phyloP scores from a whole-genome alignment of 2,888 invertebrate genomes.

The Melanchra persicariae region DNA sequence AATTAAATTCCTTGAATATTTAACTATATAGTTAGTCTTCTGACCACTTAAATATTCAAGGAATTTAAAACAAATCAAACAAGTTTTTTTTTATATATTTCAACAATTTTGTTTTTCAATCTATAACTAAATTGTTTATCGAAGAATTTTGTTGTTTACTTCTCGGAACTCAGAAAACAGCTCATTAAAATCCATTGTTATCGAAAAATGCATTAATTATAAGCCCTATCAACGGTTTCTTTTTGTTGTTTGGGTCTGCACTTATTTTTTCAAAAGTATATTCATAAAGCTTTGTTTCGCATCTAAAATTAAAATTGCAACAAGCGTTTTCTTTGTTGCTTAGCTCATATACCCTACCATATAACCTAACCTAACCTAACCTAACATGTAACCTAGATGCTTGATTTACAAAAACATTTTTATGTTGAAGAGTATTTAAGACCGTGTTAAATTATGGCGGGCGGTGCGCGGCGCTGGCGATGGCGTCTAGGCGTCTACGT shows the following conservation, averaged over 20 bases:
- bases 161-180: background rate
- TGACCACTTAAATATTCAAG: too few species aligned
- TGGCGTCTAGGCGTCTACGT: too few species aligned
- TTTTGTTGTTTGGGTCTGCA: background rate
- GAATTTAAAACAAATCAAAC: background rate
- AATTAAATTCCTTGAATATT: too few species aligned
- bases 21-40: too few species aligned
- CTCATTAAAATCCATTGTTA: constrained; percentile 2
- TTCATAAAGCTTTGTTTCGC: background rate
- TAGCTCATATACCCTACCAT: background rate
- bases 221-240: background rate
- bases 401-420: background rate
- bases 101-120: background rate
- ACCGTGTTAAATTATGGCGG: background rate
- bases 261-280: background rate
- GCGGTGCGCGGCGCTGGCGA: background rate
- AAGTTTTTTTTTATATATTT: background rate
- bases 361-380: too few species aligned
- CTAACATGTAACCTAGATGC: background rate
- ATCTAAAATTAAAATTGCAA: background rate
- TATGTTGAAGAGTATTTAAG: background rate
- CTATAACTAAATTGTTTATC: background rate
- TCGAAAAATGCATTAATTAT: background rate
- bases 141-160: background rate
- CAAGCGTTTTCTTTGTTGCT: background rate